A percentile compares a stretch with the other conserved stretches of the same genome.
Evolutionary conservation across 2,113 vertebrate genomes (phyloP).

Genomic region (Tyto alba): DNA sequence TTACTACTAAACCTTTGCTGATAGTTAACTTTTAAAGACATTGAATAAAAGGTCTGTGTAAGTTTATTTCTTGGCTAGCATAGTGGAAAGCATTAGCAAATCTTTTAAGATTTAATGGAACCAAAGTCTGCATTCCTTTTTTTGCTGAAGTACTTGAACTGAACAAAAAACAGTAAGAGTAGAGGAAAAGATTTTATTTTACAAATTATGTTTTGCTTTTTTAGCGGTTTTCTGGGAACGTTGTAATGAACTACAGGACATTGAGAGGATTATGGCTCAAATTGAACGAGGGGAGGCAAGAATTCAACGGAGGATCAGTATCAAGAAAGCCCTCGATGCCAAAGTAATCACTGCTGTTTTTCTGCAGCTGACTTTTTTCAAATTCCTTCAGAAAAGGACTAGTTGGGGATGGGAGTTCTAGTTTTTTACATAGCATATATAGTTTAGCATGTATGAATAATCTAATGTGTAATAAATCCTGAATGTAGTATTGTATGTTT

Average conservation of each 20-base stretch:
- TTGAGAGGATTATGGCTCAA: conserved; percentile 90
- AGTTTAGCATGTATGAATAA: neutral
- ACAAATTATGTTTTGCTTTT: conserved; percentile 37
- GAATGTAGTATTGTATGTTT: neutral
- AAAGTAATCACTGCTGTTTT: conserved; percentile 72
- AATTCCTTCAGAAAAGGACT: neutral
- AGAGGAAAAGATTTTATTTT: neutral
- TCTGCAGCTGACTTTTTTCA: neutral
- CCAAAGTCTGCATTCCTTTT: neutral
- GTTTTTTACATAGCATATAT: neutral
- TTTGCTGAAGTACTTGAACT: neutral
- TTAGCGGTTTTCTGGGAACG: conserved; percentile 90
- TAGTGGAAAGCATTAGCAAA: neutral
- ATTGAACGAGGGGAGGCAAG: conserved; percentile 88
- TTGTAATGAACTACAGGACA: conserved; percentile 88
- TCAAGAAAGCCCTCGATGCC: conserved; percentile 88
- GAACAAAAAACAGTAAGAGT: neutral
- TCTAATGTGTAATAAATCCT: neutral
- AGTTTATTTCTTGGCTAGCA: neutral
- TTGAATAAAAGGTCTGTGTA: neutral
- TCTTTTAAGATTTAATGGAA: neutral
- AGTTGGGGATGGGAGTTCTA: neutral
- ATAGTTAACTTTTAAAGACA: neutral
- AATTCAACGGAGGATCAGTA: conserved; percentile 88
- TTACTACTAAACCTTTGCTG: neutral